Evolutionary conservation across 1,140 invertebrate species (phyloP), one percentile per base, ranked within the genome.

Genomic region (Drosophila sturtevanti): DNA sequence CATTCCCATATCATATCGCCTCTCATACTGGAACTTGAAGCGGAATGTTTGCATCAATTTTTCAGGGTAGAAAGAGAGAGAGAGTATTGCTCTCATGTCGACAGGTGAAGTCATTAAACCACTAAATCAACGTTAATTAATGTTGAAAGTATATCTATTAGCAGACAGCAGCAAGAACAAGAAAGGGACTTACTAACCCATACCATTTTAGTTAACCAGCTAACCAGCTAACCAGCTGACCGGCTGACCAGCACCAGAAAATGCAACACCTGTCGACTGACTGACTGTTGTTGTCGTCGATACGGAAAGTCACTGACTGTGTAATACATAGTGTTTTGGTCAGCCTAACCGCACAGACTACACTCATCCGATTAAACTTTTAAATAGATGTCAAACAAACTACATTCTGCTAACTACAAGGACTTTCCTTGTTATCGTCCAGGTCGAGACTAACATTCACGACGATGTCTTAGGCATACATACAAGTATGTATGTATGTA

Each of bases 361-460:
- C 84, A 84, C 84, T 89, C 84, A 89, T 89, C 84, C 84, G 84
- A 89, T 89, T 89, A 89, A 89, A 89, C 84, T 89, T 89, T 89
- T 89, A 89, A 89, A 89, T 89, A 89, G 84, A 89, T 89, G 84
- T 89, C 84, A 89, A 89, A 89, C 84, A 89, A 89, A 89, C 84
- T 89, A 89, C 84, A 89, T 75, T 79, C 81, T 67, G 79, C 79
- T 79, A 76, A 73, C 77, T 80, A 89, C 84, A 89, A 89, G 84
- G 84, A 89, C 69, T 79, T 77, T 82, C 63, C 55, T 58, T 77
- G 79, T 77, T 79, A 77, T 48, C 79, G 35, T 68, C 61, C 68
- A 63, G 74, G 67, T 55, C 44, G 34, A 44, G 21, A 38, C 51
- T 21, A 41, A 31, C 22, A 73, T 60, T 37, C 63, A 48, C 76